A percentile compares a stretch with the other conserved stretches of the same genome.
These are phyloP conservation scores for Chrysina gloriosa DNA, from an alignment of 2,888 invertebrate species.

Conservation along the genomic window DNA sequence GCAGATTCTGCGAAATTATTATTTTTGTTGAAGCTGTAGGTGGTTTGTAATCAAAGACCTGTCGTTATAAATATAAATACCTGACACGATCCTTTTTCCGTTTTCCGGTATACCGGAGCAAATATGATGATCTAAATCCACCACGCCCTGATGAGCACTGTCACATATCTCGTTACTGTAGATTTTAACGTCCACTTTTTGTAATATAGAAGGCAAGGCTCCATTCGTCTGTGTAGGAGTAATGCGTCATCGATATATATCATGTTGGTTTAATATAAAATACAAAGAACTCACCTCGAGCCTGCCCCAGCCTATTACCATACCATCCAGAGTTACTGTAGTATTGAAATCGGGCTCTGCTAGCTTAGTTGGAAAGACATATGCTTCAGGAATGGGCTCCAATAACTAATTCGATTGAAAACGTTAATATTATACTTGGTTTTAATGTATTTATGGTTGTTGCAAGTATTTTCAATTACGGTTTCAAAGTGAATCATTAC, in stretches of 20 bases:
- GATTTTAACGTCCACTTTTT: slow-evolving; percentile 62
- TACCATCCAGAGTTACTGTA: slow-evolving; percentile 13
- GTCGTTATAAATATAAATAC: too few relatives aligned
- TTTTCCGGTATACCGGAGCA: slow-evolving; percentile 65
- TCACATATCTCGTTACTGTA: slow-evolving; percentile 62
- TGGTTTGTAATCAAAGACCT: too few relatives aligned
- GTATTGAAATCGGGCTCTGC: slow-evolving; percentile 31
- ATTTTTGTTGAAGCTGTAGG: too few relatives aligned
- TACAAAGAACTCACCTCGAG: slow-evolving; percentile 14
- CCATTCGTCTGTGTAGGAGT: slow-evolving; percentile 62
- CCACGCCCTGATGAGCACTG: slow-evolving; percentile 52
- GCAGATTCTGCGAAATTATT: too few relatives aligned
- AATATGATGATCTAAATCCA: slow-evolving; percentile 59
- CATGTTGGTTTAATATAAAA: not conserved
- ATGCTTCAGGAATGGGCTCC: slow-evolving; percentile 33
- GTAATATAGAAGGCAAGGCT: slow-evolving; percentile 57
- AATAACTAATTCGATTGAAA: slow-evolving; percentile 10
- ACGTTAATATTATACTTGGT: not conserved
- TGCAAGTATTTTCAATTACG: too few relatives aligned
- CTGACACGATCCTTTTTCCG: slow-evolving; percentile 65
- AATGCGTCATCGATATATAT: too few relatives aligned
- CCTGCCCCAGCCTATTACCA: slow-evolving; percentile 39
- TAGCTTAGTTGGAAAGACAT: slow-evolving; percentile 35
- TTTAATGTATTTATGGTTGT: not conserved
- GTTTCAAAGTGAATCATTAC: too few relatives aligned